Percentiles rank a stretch among this genome's conserved stretches.
Conservation (phyloP, 2,888 invertebrate species). For the Ophraella communa region DNA sequence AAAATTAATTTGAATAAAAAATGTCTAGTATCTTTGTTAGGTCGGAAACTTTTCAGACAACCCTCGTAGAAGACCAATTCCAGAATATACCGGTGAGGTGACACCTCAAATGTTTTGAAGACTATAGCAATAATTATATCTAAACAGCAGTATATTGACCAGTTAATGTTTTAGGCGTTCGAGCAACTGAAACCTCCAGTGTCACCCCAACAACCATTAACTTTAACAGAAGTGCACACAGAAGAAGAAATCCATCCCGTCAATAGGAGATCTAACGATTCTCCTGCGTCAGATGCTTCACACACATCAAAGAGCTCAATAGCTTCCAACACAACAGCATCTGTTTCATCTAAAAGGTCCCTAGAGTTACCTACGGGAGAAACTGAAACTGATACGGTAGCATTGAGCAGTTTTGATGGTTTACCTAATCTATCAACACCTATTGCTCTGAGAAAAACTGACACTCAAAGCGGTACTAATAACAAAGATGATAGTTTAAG, state of each 20-base stretch:
- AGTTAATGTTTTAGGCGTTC: slow-evolving; percentile 37
- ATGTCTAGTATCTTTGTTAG: too few relatives aligned
- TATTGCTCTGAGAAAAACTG: slow-evolving; percentile 4
- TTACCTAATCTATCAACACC: slow-evolving; percentile 18
- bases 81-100: too few relatives aligned
- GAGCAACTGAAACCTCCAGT: slow-evolving; percentile 38
- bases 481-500: slow-evolving; percentile 28
- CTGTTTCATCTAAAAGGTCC: slow-evolving; percentile 46
- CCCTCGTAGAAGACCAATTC: too few relatives aligned
- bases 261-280: slow-evolving; percentile 53
- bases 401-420: slow-evolving; percentile 16
- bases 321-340: slow-evolving; percentile 54
- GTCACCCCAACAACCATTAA: slow-evolving; percentile 37
- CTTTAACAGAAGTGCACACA: slow-evolving; percentile 46
- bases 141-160: not conserved
- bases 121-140: too few relatives aligned
- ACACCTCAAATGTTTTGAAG: too few relatives aligned
- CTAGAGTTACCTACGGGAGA: slow-evolving; percentile 44
- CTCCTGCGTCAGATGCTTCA: slow-evolving; percentile 55
- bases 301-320: slow-evolving; percentile 54
- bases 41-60: too few relatives aligned
- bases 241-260: slow-evolving; percentile 43
- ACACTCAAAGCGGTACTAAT: not conserved
- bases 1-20: too few relatives aligned
- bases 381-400: slow-evolving; percentile 4